These are phyloP conservation scores for Amblyopsis hoosieri DNA, from an alignment of 2,797 vertebrate species.

Conservation along the genomic window DNA sequence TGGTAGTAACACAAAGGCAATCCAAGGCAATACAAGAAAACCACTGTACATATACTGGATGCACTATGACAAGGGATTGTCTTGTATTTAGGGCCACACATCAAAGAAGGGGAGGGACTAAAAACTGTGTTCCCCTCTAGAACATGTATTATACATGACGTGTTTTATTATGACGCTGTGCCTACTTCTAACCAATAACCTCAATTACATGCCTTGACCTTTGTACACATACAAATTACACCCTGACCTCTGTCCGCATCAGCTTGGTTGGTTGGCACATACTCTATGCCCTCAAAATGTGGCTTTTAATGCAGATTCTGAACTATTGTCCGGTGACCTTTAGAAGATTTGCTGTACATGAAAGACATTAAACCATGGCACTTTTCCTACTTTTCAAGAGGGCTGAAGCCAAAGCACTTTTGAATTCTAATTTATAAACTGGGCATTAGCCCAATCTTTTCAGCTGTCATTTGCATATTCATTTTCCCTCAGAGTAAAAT, in stretches of 20 bases:
- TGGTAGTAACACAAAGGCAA: constrained; percentile 52
- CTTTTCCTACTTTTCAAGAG: not conserved
- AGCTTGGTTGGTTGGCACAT: constrained; percentile 34
- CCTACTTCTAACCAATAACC: constrained; percentile 55
- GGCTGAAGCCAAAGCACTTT: constrained; percentile 8
- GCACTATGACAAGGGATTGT: too few species aligned
- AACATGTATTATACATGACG: constrained; percentile 57
- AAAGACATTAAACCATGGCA: not conserved
- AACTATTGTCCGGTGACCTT: constrained; percentile 20
- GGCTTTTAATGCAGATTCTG: constrained; percentile 4
- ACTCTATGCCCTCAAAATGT: constrained; percentile 16
- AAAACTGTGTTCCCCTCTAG: constrained; percentile 56
- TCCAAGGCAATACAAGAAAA: constrained; percentile 26
- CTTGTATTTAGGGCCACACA: constrained; percentile 7
- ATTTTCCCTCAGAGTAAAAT: not conserved
- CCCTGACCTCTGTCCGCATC: constrained; percentile 34
- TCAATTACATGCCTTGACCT: constrained; percentile 73
- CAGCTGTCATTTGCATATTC: not conserved
- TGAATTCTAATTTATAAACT: not conserved
- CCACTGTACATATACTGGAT: too few species aligned
- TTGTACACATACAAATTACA: constrained; percentile 68
- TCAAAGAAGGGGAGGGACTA: constrained; percentile 18
- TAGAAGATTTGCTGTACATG: constrained; percentile 3
- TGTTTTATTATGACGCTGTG: constrained; percentile 45
- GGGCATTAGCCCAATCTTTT: not conserved